These are phyloP conservation scores for Saturnia japonica DNA, from an alignment of 2,888 invertebrate species.

Conservation along the genomic window DNA sequence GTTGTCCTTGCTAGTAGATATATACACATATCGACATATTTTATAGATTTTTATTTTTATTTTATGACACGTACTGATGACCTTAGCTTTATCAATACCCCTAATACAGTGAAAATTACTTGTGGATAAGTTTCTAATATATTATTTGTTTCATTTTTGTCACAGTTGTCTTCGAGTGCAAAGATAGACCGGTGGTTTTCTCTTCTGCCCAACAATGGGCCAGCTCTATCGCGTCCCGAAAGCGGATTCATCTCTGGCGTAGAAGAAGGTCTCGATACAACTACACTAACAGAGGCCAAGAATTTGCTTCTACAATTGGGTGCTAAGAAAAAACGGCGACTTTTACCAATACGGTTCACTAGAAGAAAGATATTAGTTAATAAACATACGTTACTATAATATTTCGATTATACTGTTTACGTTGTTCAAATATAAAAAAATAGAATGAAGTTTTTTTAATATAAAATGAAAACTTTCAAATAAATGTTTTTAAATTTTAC, in stretches of 20 bases:
- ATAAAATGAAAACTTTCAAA: no score
- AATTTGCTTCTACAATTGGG: conserved; percentile 86
- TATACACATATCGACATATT: no score
- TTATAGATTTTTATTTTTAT: no score
- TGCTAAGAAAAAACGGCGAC: conserved; percentile 86
- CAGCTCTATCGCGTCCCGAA: conserved; percentile 87
- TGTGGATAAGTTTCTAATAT: background rate
- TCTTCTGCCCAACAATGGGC: conserved; percentile 80
- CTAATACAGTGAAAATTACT: no score
- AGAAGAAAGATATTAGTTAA: conserved; percentile 86
- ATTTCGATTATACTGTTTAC: conserved; percentile 28
- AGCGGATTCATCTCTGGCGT: conserved; percentile 89
- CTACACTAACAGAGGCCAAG: conserved; percentile 85
- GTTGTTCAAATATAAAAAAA: conserved; percentile 38
- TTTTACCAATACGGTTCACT: conserved; percentile 85
- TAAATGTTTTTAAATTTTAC: no score
- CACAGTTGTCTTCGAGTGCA: conserved; percentile 87
- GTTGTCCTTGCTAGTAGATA: no score
- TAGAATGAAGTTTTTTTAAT: background rate
- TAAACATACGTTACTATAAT: conserved; percentile 69
- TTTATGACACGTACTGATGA: no score
- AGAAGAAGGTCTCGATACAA: conserved; percentile 79
- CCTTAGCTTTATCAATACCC: no score
- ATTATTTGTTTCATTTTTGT: conserved; percentile 21
- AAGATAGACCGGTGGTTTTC: conserved; percentile 93